Evolutionary conservation across 2,888 invertebrate species (phyloP).

Genomic region (Tiliacea citrago): DNA sequence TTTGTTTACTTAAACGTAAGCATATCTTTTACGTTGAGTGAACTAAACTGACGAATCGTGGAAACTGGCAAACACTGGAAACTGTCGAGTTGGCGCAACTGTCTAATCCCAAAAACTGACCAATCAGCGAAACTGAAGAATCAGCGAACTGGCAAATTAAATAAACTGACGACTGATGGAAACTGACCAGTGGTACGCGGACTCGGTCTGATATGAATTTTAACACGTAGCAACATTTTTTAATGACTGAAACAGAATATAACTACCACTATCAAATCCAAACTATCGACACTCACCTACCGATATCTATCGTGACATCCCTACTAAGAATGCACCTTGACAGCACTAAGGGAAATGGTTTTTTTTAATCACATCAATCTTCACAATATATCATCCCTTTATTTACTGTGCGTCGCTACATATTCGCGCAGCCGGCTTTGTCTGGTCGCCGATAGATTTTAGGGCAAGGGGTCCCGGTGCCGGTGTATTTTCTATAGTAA

Average conservation of each 20-base stretch:
- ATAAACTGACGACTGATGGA: no score
- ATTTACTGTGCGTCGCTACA: conserved; percentile 85
- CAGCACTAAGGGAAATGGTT: conserved; percentile 87
- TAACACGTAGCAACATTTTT: neutral
- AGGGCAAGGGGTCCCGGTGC: conserved; percentile 71
- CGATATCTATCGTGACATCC: conserved; percentile 67
- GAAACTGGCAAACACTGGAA: no score
- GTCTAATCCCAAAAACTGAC: no score
- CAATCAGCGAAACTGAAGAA: no score
- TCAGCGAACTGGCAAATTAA: no score
- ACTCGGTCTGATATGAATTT: no score
- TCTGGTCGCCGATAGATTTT: conserved; percentile 77
- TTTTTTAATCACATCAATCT: conserved; percentile 88
- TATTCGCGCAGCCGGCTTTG: conserved; percentile 87
- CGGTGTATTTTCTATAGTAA: conserved; percentile 73
- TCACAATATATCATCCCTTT: conserved; percentile 90
- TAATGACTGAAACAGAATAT: neutral
- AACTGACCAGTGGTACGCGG: no score
- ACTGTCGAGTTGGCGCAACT: no score
- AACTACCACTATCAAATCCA: neutral
- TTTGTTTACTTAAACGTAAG: no score
- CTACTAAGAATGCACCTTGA: conserved; percentile 88
- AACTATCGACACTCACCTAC: conserved; percentile 38
- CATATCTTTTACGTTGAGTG: no score
- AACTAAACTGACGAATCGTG: no score